Evolutionary conservation across 2,797 vertebrate species (phyloP), one percentile per base, ranked within the genome.

Genomic region (Hemitrygon akajei): DNA sequence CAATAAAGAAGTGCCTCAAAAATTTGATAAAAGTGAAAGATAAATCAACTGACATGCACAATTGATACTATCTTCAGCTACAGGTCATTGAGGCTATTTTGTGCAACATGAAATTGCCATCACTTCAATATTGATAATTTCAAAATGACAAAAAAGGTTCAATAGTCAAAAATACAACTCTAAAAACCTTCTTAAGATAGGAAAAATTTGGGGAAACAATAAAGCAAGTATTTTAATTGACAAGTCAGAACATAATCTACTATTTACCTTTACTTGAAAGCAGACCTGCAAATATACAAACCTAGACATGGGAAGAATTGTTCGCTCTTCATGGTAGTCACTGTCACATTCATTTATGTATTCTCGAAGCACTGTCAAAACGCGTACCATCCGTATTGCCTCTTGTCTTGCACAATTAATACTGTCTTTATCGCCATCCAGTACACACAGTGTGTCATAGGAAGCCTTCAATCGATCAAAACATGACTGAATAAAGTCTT

Each of bases 281-380:
- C 58, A 89, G 60, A n/a, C 14, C 30, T 71, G 20, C n/a, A 30
- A 22, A 22, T 80, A 30, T 4, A 96, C 95, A 91, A 97, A 99
- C 99, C 99, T 99, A 94, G 99, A 99, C 99, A 99, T 99, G 2
- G 99, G 99, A 94, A 99, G 96, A 96, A 99, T 99, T 94, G 99
- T 99, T 95, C 99, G 98, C 95, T 99, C 99, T 95, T 99, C 99
- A 0, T 99, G 99, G 97, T 99, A 99, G 96, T 99, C 99, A 81
- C 99, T 99, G 97, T 99, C 99, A 96, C 99, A 99, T 96, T 99
- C 99, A 80, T 99, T 99, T 95, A 99, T 99, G 95, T 99, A 99
- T 95, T 99, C 99, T 93, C 98, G 98, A 95, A 99, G 96, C 94
- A 99, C 99, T 94, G 98, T 99, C 95, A 99, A 96, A 94, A 99